Conservation (phyloP, 2,113 vertebrate genomes). For the Brevimyrus niger region DNA sequence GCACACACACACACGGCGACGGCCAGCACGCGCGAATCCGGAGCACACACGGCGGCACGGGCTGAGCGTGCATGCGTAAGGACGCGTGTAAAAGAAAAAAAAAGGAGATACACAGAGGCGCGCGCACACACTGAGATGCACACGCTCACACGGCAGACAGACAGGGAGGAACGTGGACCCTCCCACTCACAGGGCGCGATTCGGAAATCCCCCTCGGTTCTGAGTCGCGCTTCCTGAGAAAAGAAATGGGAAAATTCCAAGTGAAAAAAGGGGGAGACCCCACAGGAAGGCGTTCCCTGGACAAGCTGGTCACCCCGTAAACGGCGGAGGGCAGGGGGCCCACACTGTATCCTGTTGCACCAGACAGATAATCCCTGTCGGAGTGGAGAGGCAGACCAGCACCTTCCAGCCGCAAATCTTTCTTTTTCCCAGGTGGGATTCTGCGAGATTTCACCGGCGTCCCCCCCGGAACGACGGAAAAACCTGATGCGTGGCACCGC, state of each 20-base stretch:
- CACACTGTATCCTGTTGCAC: constrained; percentile 47
- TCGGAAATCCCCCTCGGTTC: constrained; percentile 38
- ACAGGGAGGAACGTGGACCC: constrained; percentile 29
- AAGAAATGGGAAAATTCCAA: background rate
- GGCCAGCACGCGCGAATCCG: background rate
- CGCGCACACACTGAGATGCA: background rate
- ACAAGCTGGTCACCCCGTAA: background rate
- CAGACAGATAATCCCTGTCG: constrained; percentile 31
- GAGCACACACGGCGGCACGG: background rate
- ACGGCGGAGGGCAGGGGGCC: background rate
- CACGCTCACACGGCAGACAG: background rate
- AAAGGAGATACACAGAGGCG: background rate
- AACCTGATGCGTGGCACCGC: background rate
- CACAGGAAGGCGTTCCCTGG: background rate
- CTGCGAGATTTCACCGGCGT: background rate
- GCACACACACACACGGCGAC: constrained; percentile 35
- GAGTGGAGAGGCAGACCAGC: constrained; percentile 5
- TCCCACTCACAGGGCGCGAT: constrained; percentile 45
- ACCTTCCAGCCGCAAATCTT: background rate
- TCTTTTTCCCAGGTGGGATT: constrained; percentile 22
- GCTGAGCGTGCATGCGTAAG: background rate
- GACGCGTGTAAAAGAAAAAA: background rate
- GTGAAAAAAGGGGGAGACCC: background rate
- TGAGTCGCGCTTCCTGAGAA: constrained; percentile 35
- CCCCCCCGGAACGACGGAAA: background rate